Base-by-base conservation (phyloP, 2,888 invertebrate genomes). In the Adelphocoris suturalis region DNA sequence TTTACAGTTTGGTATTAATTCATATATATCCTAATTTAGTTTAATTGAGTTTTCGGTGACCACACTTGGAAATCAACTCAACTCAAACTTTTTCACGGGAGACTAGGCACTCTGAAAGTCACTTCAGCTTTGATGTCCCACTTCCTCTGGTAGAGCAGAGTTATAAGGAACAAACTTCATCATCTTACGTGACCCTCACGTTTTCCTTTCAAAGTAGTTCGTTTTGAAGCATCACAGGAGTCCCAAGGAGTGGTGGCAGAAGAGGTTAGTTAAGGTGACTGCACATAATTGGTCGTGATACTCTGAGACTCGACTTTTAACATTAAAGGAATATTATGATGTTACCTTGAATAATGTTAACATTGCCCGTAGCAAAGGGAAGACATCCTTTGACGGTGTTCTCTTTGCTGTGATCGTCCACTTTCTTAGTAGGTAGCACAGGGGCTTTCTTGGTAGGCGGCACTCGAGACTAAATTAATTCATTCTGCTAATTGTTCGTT, bases 141-240 rank as follows among this genome's bases (percentile, higher is more conserved):
- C 5, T 68, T 68, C 68, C 27, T 68, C 27, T 68, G 68, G 9
- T 68, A 68, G 2, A 12, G 27, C n/a, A 52, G 68, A 23, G 68
- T 68, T 68, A 23, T 68, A 23, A 68, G 23, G 23, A 68, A 23
- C 23, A 68, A 68, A 68, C 68, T 68, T 68, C 68, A 68, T 68
- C 68, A 68, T 68, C 68, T 68, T 68, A 68, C 68, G 68, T 68
- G 68, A 68, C 68, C 68, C 68, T 68, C 68, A 11, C 68, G 68
- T 68, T 68, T 68, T 12, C 68, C 68, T 68, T 61, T 68, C 19
- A n/a, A 23, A 68, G 68, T 68, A 68, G 23, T 68, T 68, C 57
- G 19, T 16, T 52, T 52, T 23, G 68, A n/a, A n/a, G 57, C 19
- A 57, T 68, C 23, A 23, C 68, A 19, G 37, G 37, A 23, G 23